Evolutionary conservation across 2,113 vertebrate species (phyloP).

Genomic region (Myrmecobius fasciatus): DNA sequence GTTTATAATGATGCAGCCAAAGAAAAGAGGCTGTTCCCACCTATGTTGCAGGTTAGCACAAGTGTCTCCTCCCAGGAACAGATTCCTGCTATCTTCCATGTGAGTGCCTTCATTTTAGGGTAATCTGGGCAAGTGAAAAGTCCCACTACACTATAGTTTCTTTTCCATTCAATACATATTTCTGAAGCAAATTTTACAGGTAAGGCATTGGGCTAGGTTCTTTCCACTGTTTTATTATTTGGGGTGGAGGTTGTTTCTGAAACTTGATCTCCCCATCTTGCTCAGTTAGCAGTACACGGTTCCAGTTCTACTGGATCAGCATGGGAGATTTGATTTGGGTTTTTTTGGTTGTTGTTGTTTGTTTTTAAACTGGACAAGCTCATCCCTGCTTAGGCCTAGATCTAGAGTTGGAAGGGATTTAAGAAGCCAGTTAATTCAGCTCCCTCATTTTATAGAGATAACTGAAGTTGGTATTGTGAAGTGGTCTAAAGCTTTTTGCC

Average conservation of each 20-base stretch:
- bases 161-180: neutral
- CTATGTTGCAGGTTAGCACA: neutral
- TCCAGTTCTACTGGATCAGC: neutral
- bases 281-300: neutral
- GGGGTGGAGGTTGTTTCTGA: neutral
- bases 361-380: neutral
- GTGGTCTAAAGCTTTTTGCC: neutral
- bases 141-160: neutral
- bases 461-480: neutral
- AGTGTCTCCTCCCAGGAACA: neutral
- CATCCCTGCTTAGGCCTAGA: neutral
- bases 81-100: neutral
- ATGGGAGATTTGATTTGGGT: neutral
- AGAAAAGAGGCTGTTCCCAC: neutral
- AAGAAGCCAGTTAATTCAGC: neutral
- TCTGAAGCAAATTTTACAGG: neutral
- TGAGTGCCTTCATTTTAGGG: neutral
- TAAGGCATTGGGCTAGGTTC: neutral
- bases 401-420: neutral
- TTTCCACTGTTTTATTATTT: neutral
- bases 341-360: neutral
- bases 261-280: neutral
- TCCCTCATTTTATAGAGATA: neutral
- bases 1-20: neutral
- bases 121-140: neutral